These are phyloP conservation scores for Kuschelorhynchus macadamiae DNA, from an alignment of 2,888 invertebrate species.

Conservation along the genomic window DNA sequence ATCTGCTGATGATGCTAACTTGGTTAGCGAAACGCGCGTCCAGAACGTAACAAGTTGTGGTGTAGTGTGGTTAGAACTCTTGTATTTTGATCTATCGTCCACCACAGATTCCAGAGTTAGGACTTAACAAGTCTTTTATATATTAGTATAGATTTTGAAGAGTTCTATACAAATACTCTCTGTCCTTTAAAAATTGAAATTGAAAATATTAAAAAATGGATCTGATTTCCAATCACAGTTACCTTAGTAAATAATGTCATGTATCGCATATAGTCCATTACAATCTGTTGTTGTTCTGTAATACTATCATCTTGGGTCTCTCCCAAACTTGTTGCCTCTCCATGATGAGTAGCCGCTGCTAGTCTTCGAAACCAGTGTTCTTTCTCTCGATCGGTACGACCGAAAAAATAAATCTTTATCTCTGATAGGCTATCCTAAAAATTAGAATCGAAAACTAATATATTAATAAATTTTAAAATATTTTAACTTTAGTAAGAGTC, in stretches of 20 bases:
- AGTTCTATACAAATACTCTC: no score
- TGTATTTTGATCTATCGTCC: no score
- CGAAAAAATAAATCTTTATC: constrained; percentile 70
- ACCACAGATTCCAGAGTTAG: no score
- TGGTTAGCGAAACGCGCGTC: no score
- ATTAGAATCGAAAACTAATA: background rate
- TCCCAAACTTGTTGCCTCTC: constrained; percentile 24
- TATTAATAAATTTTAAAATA: background rate
- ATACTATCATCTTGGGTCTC: constrained; percentile 36
- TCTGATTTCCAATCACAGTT: no score
- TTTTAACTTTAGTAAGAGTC: background rate
- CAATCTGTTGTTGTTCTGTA: constrained; percentile 47
- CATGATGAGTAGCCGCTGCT: constrained; percentile 59
- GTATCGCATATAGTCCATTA: constrained; percentile 63
- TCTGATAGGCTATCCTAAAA: constrained; percentile 56
- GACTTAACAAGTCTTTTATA: no score
- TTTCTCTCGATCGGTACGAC: constrained; percentile 90
- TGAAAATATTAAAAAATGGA: no score
- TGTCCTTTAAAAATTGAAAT: no score
- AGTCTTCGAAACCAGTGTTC: constrained; percentile 84
- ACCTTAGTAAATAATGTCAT: constrained; percentile 64
- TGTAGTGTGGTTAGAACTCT: no score
- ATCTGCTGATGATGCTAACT: no score
- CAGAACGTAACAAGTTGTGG: no score
- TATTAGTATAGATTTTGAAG: no score